Evolutionary conservation across 53 echinoderm and acorn worm genomes (phyloP), one percentile per base, ranked within the genome.

Genomic region (Luidia sarsii): DNA sequence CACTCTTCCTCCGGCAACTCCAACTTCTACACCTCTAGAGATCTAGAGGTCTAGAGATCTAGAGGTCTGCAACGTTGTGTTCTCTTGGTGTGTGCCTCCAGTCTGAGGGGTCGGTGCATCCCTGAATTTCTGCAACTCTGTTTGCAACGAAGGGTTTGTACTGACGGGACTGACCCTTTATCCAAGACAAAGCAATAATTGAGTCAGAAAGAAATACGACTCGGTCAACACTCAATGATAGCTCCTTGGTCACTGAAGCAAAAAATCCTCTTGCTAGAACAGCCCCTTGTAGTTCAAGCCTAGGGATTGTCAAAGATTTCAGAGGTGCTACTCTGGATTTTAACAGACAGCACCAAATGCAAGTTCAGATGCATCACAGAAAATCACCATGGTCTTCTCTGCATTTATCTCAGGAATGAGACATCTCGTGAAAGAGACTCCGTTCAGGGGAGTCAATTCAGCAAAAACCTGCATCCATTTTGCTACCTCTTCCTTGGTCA

Each of bases 31-130:
- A 28, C 61, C 61, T 14, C 61, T 25, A 18, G 61, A 61, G 34
- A 61, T 62, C 2, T 89, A 66, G n/a, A n/a, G n/a, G n/a, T n/a
- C n/a, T n/a, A n/a, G n/a, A n/a, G n/a, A n/a, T n/a, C n/a, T n/a
- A n/a, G n/a, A n/a, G n/a, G 66, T 83, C 86, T 50, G 87, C 91
- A 45, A 82, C 53, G 37, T 86, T 90, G 28, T 39, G 34, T 28
- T 74, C 75, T 39, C 90, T 86, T 56, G 90, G 86, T 6, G 86
- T 62, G 48, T 86, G 82, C 23, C 50, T 71, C 90, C 86, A 90
- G 4, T 82, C 37, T 25, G 82, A 73, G 2, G 82, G 81, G 13
- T 89, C 74, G 30, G 90, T 71, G 1, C 33, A 19, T 52, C 56
- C 80, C 65, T 89, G 89, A 21, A 89, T 70, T 20, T 85, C 85